These are phyloP conservation scores for Oncorhynchus keta DNA, from an alignment of 2,113 vertebrate genomes.

Conservation along the genomic window DNA sequence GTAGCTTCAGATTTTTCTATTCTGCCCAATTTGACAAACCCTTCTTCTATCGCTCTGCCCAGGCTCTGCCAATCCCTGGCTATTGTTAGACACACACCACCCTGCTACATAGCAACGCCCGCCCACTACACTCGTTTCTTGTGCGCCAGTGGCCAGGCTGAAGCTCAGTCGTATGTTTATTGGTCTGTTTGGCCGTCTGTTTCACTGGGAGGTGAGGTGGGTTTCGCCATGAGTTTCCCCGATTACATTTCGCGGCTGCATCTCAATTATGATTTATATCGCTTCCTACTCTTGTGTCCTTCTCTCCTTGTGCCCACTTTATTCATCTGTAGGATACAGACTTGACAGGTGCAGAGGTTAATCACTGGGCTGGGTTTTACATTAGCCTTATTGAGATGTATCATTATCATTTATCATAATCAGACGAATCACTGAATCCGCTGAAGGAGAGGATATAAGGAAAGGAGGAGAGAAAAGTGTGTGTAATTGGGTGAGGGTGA, in stretches of 20 bases:
- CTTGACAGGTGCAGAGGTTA: no score
- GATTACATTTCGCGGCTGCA: not conserved
- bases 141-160: slow-evolving; percentile 39
- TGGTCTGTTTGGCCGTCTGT: slow-evolving; percentile 43
- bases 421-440: no score
- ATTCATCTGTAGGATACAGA: no score
- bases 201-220: slow-evolving; percentile 27
- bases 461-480: no score
- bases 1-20: slow-evolving; percentile 36
- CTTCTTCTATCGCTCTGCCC: no score
- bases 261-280: not conserved
- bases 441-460: no score
- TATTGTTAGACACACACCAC: slow-evolving; percentile 69
- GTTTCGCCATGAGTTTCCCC: not conserved
- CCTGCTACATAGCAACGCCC: slow-evolving; percentile 62
- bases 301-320: no score
- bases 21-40: slow-evolving; percentile 49
- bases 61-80: slow-evolving; percentile 47
- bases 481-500: no score
- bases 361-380: no score
- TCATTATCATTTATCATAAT: no score
- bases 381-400: no score
- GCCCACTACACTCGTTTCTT: slow-evolving; percentile 38
- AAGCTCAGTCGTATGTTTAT: slow-evolving; percentile 21
- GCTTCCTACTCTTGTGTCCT: slow-evolving; percentile 17